Conservation (phyloP, 2,113 vertebrate genomes). For the Aspiorhynchus laticeps region DNA sequence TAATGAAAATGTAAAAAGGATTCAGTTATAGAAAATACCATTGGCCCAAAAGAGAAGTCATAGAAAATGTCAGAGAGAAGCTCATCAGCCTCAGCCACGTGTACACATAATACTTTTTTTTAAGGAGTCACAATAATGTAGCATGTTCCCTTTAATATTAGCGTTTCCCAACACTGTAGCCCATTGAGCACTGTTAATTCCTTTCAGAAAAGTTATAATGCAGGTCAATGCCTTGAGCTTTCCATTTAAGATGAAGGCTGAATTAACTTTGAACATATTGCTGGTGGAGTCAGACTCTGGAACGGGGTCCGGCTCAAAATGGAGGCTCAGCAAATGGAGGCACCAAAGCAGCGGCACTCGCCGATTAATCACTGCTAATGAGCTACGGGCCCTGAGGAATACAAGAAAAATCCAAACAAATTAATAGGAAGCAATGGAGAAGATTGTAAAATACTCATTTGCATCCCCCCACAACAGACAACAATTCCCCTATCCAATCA, state of each 20-base stretch:
- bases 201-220: background rate
- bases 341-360: slow-evolving; percentile 53
- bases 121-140: slow-evolving; percentile 4
- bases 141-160: background rate
- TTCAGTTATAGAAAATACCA: background rate
- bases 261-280: slow-evolving; percentile 9
- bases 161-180: background rate
- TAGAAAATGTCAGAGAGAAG: background rate
- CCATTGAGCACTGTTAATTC: background rate
- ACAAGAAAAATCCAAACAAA: slow-evolving; percentile 72
- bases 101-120: background rate
- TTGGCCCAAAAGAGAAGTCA: background rate
- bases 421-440: slow-evolving; percentile 67
- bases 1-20: background rate
- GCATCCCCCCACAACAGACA: slow-evolving; percentile 57
- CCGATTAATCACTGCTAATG: slow-evolving; percentile 76
- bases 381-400: slow-evolving; percentile 67
- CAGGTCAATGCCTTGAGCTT: background rate
- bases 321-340: slow-evolving; percentile 40
- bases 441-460: slow-evolving; percentile 62
- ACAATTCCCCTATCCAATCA: slow-evolving; percentile 63
- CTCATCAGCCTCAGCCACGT: background rate
- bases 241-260: slow-evolving; percentile 31
- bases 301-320: slow-evolving; percentile 31
- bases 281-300: slow-evolving; percentile 9